Evolutionary conservation across 2,113 vertebrate species (phyloP).

Genomic region (Phyllostomus hastatus): DNA sequence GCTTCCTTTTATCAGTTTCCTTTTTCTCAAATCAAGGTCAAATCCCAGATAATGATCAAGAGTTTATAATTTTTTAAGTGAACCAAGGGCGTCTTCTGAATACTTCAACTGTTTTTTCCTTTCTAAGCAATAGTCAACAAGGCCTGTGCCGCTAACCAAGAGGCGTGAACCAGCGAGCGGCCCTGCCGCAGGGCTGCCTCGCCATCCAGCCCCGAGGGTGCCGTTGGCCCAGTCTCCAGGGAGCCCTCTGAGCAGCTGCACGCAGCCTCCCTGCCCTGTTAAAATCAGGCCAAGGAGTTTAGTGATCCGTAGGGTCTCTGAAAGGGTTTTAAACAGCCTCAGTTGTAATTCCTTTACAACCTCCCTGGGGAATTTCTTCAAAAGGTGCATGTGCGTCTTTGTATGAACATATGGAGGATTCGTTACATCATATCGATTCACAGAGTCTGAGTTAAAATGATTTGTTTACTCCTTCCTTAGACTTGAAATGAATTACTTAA

Average conservation of each 20-base stretch:
- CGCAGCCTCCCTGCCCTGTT: background rate
- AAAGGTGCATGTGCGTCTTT: background rate
- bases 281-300: background rate
- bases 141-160: background rate
- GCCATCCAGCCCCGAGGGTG: accelerated
- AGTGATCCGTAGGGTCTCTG: background rate
- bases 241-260: accelerated
- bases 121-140: background rate
- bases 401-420: no score
- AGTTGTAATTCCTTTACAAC: background rate
- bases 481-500: background rate
- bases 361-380: background rate
- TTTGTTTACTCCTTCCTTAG: background rate
- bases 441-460: background rate
- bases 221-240: accelerated
- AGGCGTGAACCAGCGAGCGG: background rate
- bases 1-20: background rate
- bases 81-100: background rate
- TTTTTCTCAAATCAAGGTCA: background rate
- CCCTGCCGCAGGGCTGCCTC: background rate
- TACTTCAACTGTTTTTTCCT: background rate
- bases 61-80: background rate
- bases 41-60: background rate
- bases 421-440: background rate
- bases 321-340: background rate